phyloP scores from a whole-genome alignment of 2,113 vertebrate species.

The Pionites leucogaster region DNA sequence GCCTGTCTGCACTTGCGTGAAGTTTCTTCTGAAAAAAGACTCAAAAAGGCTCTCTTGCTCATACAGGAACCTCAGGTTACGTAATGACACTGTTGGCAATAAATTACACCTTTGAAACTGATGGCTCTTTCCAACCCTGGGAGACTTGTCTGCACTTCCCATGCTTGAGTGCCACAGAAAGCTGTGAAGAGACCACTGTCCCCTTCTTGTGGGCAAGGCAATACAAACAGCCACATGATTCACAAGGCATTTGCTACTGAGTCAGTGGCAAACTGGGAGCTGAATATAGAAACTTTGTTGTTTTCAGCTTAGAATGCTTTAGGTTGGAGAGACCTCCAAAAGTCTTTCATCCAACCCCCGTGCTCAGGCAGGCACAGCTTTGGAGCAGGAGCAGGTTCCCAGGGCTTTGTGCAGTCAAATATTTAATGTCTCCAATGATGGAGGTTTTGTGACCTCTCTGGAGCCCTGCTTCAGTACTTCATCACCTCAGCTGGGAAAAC shows the following conservation, averaged over 20 bases:
- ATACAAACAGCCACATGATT: accelerated
- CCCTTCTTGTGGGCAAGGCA: background rate
- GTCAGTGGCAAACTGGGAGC: background rate
- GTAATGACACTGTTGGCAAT: background rate
- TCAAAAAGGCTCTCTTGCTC: background rate
- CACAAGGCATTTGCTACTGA: background rate
- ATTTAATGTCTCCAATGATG: background rate
- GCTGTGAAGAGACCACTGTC: background rate
- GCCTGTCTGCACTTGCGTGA: background rate
- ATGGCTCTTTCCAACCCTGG: background rate
- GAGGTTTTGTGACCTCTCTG: background rate
- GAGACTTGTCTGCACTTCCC: background rate
- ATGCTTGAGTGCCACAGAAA: accelerated
- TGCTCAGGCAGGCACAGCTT: background rate
- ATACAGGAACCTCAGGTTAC: accelerated
- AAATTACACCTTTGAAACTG: background rate
- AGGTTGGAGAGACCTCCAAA: background rate
- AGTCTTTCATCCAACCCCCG: background rate
- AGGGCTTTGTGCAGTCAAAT: background rate
- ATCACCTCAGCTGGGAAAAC: background rate
- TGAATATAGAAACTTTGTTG: background rate
- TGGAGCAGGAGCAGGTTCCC: background rate
- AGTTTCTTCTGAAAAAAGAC: background rate
- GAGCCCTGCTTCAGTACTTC: background rate
- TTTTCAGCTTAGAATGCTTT: background rate